phyloP scores from a whole-genome alignment of 1,140 invertebrate species.

The Drosophila jambulina region DNA sequence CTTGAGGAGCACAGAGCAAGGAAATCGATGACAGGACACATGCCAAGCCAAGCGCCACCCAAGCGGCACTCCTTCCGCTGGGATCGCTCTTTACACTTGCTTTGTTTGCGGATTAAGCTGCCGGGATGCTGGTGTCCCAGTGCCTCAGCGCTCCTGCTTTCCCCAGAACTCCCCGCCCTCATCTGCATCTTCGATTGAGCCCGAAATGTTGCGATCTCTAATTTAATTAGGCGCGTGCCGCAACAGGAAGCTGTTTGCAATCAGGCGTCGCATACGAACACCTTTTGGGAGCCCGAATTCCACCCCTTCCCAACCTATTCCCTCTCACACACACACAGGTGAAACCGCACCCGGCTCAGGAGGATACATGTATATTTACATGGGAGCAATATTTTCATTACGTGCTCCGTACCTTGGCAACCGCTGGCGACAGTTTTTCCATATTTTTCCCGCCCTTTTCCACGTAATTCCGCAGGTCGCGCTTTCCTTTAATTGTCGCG shows the following conservation, averaged over 20 bases:
- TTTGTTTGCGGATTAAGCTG: slow-evolving; percentile 46
- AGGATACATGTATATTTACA: slow-evolving; percentile 41
- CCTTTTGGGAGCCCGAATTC: slow-evolving; percentile 8
- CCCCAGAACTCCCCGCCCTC: slow-evolving; percentile 18
- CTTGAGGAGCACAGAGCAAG: slow-evolving; percentile 15
- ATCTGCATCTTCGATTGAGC: slow-evolving; percentile 49
- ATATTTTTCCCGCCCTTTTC: slow-evolving; percentile 36
- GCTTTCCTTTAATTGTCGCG: slow-evolving; percentile 32
- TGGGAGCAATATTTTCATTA: slow-evolving; percentile 70
- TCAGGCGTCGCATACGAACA: slow-evolving; percentile 52
- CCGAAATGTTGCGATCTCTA: slow-evolving; percentile 67
- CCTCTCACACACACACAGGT: not conserved
- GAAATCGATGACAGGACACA: slow-evolving; percentile 55
- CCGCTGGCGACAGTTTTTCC: slow-evolving; percentile 33
- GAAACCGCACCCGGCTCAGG: not conserved
- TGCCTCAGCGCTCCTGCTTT: not conserved
- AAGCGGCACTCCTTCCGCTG: not conserved
- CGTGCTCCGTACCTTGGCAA: slow-evolving; percentile 45
- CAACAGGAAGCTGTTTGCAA: slow-evolving; percentile 44
- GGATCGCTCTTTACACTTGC: slow-evolving; percentile 17
- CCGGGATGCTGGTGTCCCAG: slow-evolving; percentile 10
- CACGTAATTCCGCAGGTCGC: slow-evolving; percentile 16
- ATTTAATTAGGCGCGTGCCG: slow-evolving; percentile 76
- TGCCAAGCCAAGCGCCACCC: not conserved
- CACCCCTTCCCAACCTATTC: not conserved